These are phyloP conservation scores for Lycodopsis pacificus DNA, from an alignment of 2,797 vertebrate species.

Conservation along the genomic window DNA sequence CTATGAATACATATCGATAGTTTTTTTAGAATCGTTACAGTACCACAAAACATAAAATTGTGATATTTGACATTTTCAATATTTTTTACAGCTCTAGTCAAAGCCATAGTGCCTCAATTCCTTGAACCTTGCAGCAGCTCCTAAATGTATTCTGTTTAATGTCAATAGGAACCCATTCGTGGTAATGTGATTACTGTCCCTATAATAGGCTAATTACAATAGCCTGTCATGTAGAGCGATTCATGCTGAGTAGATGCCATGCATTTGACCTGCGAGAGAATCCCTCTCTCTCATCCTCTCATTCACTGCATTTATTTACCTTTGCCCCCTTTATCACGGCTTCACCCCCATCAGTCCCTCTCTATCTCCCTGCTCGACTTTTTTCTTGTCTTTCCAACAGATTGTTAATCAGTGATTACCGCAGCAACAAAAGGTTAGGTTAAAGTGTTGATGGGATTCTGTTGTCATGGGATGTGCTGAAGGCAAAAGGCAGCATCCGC, in stretches of 20 bases:
- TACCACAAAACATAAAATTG: not conserved
- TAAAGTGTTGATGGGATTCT: conserved; percentile 71
- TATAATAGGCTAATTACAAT: conserved; percentile 70
- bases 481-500: conserved; percentile 65
- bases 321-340: conserved; percentile 29
- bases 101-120: not conserved
- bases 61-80: not conserved
- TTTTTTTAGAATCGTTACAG: not conserved
- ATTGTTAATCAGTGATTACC: conserved; percentile 76
- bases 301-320: conserved; percentile 29
- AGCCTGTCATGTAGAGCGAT: conserved; percentile 61
- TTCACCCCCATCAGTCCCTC: conserved; percentile 34
- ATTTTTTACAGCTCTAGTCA: not conserved
- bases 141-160: conserved; percentile 54
- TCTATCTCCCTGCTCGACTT: conserved; percentile 21
- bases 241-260: conserved; percentile 59
- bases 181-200: conserved; percentile 58
- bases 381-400: conserved; percentile 67
- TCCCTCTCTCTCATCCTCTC: conserved; percentile 6
- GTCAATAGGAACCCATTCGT: conserved; percentile 47
- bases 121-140: conserved; percentile 37
- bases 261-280: conserved; percentile 55
- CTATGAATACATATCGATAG: not conserved
- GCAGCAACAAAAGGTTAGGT: conserved; percentile 75
- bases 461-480: conserved; percentile 73